These are phyloP conservation scores for Podarcis lilfordi DNA, from an alignment of 2,797 vertebrate genomes.

Conservation along the genomic window DNA sequence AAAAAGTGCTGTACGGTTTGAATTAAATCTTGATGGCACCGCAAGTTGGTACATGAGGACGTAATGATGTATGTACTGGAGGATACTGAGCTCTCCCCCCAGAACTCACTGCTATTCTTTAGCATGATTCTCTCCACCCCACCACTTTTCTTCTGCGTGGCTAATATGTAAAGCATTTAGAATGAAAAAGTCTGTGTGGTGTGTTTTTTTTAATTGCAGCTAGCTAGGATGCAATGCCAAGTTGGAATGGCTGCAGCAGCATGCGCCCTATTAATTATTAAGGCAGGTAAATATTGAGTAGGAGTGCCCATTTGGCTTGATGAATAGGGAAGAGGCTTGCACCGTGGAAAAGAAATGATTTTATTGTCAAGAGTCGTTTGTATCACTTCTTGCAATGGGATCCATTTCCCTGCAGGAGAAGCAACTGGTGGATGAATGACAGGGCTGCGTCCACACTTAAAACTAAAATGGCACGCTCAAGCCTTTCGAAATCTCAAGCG, in stretches of 20 bases:
- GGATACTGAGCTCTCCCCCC: background rate
- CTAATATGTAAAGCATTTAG: background rate
- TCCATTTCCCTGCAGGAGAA: background rate
- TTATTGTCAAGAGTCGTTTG: background rate
- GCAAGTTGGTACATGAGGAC: background rate
- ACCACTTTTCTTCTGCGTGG: background rate
- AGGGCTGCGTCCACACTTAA: background rate
- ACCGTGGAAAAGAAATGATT: background rate
- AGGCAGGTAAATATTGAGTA: slow-evolving; percentile 13
- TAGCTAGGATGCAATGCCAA: background rate
- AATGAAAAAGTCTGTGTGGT: background rate
- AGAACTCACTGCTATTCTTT: background rate
- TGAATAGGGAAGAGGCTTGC: background rate
- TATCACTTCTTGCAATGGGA: background rate
- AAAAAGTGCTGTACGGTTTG: background rate
- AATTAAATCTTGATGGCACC: background rate
- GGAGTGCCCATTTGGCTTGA: background rate
- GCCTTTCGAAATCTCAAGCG: background rate
- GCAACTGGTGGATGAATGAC: slow-evolving; percentile 10
- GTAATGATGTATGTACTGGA: background rate
- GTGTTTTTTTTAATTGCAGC: background rate
- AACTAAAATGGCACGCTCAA: background rate
- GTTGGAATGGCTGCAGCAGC: background rate
- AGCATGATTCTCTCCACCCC: too few relatives aligned
- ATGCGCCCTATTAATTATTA: slow-evolving; percentile 21